These are phyloP conservation scores for Zenarchopterus dispar DNA, from an alignment of 2,797 vertebrate genomes.

Conservation along the genomic window DNA sequence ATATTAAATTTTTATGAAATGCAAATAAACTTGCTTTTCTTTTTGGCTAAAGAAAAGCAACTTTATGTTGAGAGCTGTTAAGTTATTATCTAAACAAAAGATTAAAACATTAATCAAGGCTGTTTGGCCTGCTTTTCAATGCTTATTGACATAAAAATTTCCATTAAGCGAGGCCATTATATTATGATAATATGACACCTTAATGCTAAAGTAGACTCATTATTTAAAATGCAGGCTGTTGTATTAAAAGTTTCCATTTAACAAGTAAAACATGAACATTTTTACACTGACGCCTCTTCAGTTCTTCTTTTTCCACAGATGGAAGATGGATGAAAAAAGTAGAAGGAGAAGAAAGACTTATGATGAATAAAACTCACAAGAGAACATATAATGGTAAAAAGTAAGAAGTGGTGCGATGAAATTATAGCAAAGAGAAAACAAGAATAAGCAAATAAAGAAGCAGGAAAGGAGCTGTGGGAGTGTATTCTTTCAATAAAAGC, in stretches of 20 bases:
- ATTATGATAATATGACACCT: constrained; percentile 28
- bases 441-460: constrained; percentile 1
- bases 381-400: background rate
- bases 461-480: constrained; percentile 14
- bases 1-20: too few relatives aligned
- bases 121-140: constrained; percentile 16
- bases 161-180: constrained; percentile 18
- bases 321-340: constrained; percentile 15
- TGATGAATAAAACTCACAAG: constrained; percentile 1
- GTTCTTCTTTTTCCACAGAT: constrained; percentile 13
- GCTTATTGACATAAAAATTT: constrained; percentile 18
- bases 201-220: constrained; percentile 39
- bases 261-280: constrained; percentile 19
- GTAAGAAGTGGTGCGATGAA: background rate
- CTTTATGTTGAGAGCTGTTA: background rate
- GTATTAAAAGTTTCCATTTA: constrained; percentile 30
- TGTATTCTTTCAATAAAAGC: constrained; percentile 33
- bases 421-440: constrained; percentile 8
- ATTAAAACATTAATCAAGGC: constrained; percentile 15
- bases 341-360: background rate
- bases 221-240: constrained; percentile 37
- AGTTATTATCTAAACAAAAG: background rate
- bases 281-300: constrained; percentile 20
- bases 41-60: too few relatives aligned
- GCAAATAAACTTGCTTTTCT: too few relatives aligned